These are phyloP conservation scores for Catamblyrhynchus diadema DNA, from an alignment of 2,797 vertebrate genomes.

Conservation along the genomic window DNA sequence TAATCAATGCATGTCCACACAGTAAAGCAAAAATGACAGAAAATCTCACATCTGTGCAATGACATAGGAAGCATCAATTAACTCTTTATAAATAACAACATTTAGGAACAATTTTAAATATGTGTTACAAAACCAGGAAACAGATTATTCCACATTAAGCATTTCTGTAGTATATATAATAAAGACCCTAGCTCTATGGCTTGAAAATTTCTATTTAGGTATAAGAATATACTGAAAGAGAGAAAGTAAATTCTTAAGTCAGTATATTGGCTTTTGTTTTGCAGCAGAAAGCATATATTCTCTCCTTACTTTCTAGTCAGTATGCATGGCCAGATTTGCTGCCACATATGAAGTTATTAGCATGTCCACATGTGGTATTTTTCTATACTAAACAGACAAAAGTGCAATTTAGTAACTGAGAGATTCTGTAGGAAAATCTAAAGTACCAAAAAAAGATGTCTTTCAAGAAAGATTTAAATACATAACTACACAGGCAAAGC, in stretches of 20 bases:
- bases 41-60: background rate
- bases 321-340: background rate
- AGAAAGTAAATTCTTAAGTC: constrained; percentile 15
- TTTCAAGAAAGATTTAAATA: background rate
- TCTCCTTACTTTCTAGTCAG: background rate
- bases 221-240: background rate
- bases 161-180: background rate
- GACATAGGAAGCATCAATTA: constrained; percentile 16
- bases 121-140: background rate
- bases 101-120: background rate
- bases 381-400: constrained; percentile 12
- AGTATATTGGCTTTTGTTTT: background rate
- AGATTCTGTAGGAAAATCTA: background rate
- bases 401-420: constrained; percentile 45
- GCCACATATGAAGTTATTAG: background rate
- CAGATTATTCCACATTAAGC: background rate
- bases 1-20: constrained; percentile 20
- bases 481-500: background rate
- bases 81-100: background rate
- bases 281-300: constrained; percentile 5
- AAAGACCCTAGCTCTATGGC: background rate
- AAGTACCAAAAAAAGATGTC: background rate
- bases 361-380: background rate
- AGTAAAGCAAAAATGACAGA: constrained; percentile 35
- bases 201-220: background rate